Percentiles rank a stretch among this genome's conserved stretches.
These are phyloP conservation scores for Osmerus mordax DNA, from an alignment of 2,113 vertebrate species.

Conservation along the genomic window DNA sequence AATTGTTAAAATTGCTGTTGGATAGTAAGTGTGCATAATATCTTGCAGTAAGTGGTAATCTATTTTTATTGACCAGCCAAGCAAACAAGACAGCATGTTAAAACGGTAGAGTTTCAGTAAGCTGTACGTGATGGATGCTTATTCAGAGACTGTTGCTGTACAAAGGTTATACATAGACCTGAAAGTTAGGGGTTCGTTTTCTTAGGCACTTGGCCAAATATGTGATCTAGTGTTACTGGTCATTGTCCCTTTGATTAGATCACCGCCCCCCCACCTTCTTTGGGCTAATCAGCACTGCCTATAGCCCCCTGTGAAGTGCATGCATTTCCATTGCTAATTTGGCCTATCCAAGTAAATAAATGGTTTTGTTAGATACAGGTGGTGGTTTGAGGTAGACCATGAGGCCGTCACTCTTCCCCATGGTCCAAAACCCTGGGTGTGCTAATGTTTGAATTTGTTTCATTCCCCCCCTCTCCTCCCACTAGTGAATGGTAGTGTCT, in stretches of 20 bases:
- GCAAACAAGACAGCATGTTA: too few relatives aligned
- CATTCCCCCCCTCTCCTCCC: slow-evolving; percentile 12
- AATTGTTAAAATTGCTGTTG: too few relatives aligned
- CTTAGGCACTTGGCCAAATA: too few relatives aligned
- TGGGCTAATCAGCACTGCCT: neutral
- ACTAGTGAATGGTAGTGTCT: slow-evolving; percentile 99
- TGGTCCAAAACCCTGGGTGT: neutral
- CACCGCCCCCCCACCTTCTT: neutral
- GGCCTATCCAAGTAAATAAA: neutral
- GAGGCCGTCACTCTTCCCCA: neutral
- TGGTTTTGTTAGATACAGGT: neutral
- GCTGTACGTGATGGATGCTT: too few relatives aligned
- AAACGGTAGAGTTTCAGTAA: too few relatives aligned
- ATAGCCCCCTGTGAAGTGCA: neutral
- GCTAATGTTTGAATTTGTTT: slow-evolving; percentile 16
- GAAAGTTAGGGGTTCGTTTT: too few relatives aligned
- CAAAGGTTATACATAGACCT: neutral
- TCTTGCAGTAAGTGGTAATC: too few relatives aligned
- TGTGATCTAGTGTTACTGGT: neutral
- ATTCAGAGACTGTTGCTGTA: neutral
- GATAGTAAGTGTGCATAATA: too few relatives aligned
- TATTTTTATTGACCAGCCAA: too few relatives aligned
- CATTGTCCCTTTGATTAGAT: slow-evolving; percentile 3
- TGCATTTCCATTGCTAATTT: too few relatives aligned
- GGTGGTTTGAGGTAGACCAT: too few relatives aligned